Evolutionary conservation across 1,140 invertebrate genomes (phyloP), one percentile per base, ranked within the genome.

Genomic region (Sitodiplosis mosellana): DNA sequence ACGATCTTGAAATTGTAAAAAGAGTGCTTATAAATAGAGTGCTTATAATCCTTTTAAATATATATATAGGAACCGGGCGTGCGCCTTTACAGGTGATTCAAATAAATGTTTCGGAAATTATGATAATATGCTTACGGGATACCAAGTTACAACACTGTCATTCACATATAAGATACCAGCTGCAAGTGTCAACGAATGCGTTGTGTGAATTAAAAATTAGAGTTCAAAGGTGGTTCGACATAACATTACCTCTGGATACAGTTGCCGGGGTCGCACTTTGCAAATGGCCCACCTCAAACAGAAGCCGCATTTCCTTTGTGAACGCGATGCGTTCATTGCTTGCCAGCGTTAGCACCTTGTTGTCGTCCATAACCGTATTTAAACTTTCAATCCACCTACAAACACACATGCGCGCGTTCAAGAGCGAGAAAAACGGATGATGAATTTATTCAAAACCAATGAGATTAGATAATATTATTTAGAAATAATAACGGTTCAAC

Each of bases 291-390:
- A 95, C 93, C 69, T 95, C 91, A 65, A 96, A 95, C 4, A 96
- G 60, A 2, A 95, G 68, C 44, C 90, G 70, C 90, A 96, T 95
- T 1, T 77, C 72, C 49, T 80, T 78, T 0, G 88, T 94, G 27
- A 96, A 64, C 1, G 90, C 86, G 46, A 96, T 94, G 49, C 91
- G 74, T 63, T 95, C 92, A 59, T 93, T 93, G 64, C 86, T 90
- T 1, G 88, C 89, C 53, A 95, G 64, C 0, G 89, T 94, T 48
- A 95, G 64, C 6, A 92, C 80, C 64, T 86, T 85, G 57, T 86
- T 85, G 55, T 86, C 83, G 59, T 86, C 83, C 83, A 86, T 85
- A 2, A 86, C 69, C 6, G 81, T 84, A 56, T 94, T 94, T 0
- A 93, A 70, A 4, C 85, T 90, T 68, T 93, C 88, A 56, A 93